Percentiles rank a stretch among this genome's conserved stretches.
Conservation (phyloP, 1,140 invertebrate genomes). For the Hyposmocoma kahamanoa region DNA sequence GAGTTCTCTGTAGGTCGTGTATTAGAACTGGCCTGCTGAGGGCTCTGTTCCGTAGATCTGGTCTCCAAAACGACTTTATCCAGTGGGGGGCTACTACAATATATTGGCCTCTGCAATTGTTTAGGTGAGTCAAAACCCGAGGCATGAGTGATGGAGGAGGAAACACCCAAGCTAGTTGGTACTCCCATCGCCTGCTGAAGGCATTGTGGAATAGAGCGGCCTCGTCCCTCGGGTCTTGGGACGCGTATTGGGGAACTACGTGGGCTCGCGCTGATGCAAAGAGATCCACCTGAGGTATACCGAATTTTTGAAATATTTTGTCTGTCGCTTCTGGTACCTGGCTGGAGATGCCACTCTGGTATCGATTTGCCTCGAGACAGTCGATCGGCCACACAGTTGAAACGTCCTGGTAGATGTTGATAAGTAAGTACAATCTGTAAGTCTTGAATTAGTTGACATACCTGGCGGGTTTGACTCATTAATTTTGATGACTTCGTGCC, state of each 20-base stretch:
- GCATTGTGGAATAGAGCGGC: conserved; percentile 23
- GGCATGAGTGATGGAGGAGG: conserved; percentile 26
- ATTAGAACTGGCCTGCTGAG: neutral
- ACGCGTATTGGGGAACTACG: conserved; percentile 24
- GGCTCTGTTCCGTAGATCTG: neutral
- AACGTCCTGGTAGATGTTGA: neutral
- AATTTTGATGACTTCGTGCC: neutral
- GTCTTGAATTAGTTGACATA: neutral
- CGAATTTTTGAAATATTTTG: conserved; percentile 23
- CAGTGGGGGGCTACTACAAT: neutral
- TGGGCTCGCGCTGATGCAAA: conserved; percentile 22
- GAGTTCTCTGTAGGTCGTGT: neutral
- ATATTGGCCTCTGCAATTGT: conserved; percentile 5
- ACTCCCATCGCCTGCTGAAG: conserved; percentile 30
- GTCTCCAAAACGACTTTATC: neutral
- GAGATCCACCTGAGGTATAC: conserved; percentile 25
- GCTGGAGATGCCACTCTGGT: conserved; percentile 27
- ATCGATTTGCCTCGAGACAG: conserved; percentile 6
- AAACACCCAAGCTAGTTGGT: conserved; percentile 25
- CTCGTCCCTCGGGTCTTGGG: conserved; percentile 17
- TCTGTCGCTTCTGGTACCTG: conserved; percentile 14
- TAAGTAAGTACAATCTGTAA: neutral
- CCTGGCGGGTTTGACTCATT: neutral
- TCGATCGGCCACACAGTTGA: neutral
- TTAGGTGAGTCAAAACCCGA: conserved; percentile 22